These are phyloP conservation scores for Xylocampa areola DNA, from an alignment of 2,888 invertebrate genomes.

Conservation along the genomic window DNA sequence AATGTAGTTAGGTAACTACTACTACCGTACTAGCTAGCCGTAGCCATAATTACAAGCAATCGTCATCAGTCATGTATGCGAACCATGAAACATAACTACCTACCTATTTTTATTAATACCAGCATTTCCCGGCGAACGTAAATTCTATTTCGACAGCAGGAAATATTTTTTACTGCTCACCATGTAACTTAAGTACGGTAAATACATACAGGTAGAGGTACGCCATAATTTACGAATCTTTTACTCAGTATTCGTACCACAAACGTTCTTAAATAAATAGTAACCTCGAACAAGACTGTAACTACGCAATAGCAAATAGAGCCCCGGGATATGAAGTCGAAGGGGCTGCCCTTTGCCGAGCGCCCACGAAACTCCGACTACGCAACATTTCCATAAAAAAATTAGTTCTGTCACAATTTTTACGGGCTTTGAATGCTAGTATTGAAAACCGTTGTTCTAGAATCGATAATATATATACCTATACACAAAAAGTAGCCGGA, in stretches of 20 bases:
- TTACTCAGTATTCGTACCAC: constrained; percentile 39
- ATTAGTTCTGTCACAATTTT: constrained; percentile 46
- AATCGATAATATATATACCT: constrained; percentile 28
- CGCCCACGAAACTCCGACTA: constrained; percentile 37
- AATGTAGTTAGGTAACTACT: too few relatives aligned
- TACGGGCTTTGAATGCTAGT: constrained; percentile 24
- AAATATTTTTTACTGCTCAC: constrained; percentile 19
- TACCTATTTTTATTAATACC: constrained; percentile 10
- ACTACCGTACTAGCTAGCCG: too few relatives aligned
- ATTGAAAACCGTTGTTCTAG: constrained; percentile 41
- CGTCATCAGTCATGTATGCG: constrained; percentile 24
- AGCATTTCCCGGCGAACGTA: constrained; percentile 5
- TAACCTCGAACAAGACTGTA: constrained; percentile 49
- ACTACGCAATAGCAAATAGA: constrained; percentile 54
- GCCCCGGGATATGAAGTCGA: constrained; percentile 51
- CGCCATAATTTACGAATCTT: constrained; percentile 35
- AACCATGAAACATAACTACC: too few relatives aligned
- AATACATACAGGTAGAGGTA: constrained; percentile 3
- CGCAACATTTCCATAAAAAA: constrained; percentile 53
- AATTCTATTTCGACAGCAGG: constrained; percentile 8
- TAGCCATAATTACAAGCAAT: constrained; percentile 14
- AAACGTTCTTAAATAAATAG: constrained; percentile 54
- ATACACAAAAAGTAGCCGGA: constrained; percentile 22
- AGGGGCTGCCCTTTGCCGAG: constrained; percentile 44
- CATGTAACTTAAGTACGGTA: constrained; percentile 7